Evolutionary conservation across 2,888 invertebrate genomes (phyloP).

Genomic region (Caenorhabditis virilis): DNA sequence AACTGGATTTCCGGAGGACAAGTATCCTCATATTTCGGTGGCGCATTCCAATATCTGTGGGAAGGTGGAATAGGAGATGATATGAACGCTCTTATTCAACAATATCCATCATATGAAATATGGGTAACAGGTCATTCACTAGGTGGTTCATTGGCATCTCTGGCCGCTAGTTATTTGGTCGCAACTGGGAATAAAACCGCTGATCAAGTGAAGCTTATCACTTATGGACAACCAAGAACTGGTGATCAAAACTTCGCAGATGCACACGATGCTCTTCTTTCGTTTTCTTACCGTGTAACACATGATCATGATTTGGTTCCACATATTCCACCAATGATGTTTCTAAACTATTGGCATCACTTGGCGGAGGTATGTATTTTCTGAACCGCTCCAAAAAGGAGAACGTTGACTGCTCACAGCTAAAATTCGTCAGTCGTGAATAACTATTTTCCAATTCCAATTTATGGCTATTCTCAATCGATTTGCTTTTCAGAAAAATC

Average conservation of each 20-base stretch:
- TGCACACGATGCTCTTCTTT: slow-evolving; percentile 43
- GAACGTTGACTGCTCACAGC: too few relatives aligned
- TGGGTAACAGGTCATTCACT: slow-evolving; percentile 58
- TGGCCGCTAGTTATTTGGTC: slow-evolving; percentile 50
- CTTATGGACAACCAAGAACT: slow-evolving; percentile 60
- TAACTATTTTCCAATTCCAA: too few relatives aligned
- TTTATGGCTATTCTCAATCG: too few relatives aligned
- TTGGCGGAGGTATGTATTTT: slow-evolving; percentile 41
- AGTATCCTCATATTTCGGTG: slow-evolving; percentile 58
- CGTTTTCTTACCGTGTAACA: slow-evolving; percentile 44
- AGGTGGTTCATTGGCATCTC: slow-evolving; percentile 54
- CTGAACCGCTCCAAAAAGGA: too few relatives aligned
- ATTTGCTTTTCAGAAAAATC: too few relatives aligned
- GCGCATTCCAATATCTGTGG: slow-evolving; percentile 59
- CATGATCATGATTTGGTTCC: slow-evolving; percentile 55
- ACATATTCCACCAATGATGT: slow-evolving; percentile 50
- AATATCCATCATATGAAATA: slow-evolving; percentile 51
- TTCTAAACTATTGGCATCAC: slow-evolving; percentile 54
- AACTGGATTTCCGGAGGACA: slow-evolving; percentile 47
- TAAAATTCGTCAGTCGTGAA: too few relatives aligned
- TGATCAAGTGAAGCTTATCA: slow-evolving; percentile 45
- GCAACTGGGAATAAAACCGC: slow-evolving; percentile 17
- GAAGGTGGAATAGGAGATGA: slow-evolving; percentile 53
- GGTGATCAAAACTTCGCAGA: slow-evolving; percentile 51
- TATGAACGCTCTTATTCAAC: slow-evolving; percentile 34